These are phyloP conservation scores for Decapterus maruadsi DNA, from an alignment of 2,797 vertebrate genomes.

Conservation along the genomic window DNA sequence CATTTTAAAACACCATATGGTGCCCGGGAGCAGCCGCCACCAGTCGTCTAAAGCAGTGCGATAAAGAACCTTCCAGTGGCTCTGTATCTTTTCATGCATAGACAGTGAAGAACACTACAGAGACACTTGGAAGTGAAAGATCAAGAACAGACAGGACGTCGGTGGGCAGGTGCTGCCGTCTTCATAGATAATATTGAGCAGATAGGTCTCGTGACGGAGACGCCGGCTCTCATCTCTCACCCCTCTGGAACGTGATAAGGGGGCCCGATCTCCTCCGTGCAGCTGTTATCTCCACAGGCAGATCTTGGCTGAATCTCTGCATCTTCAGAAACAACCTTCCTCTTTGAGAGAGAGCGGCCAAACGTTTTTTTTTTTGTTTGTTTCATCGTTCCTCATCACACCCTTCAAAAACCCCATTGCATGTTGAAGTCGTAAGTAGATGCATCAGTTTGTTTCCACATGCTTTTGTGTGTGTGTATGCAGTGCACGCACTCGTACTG, in stretches of 20 bases:
- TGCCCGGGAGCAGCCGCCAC: not conserved
- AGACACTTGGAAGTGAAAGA: slow-evolving; percentile 52
- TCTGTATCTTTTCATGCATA: slow-evolving; percentile 21
- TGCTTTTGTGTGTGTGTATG: not conserved
- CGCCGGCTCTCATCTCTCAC: slow-evolving; percentile 50
- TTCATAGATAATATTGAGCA: slow-evolving; percentile 48
- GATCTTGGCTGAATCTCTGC: slow-evolving; percentile 60
- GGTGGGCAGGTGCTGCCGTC: slow-evolving; percentile 56
- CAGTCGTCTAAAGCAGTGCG: slow-evolving; percentile 4
- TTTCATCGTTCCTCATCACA: slow-evolving; percentile 52
- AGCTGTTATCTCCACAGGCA: slow-evolving; percentile 59
- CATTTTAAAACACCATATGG: slow-evolving; percentile 3
- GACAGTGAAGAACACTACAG: slow-evolving; percentile 3
- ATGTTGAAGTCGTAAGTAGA: slow-evolving; percentile 17
- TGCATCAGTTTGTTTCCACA: not conserved
- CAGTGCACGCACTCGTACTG: not conserved
- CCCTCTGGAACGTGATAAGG: slow-evolving; percentile 66
- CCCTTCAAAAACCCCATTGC: slow-evolving; percentile 53
- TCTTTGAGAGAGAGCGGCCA: slow-evolving; percentile 39
- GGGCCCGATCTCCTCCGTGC: slow-evolving; percentile 46
- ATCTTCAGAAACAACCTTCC: slow-evolving; percentile 55
- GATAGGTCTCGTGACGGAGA: slow-evolving; percentile 50
- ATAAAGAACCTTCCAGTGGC: slow-evolving; percentile 23
- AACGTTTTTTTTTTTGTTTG: slow-evolving; percentile 36
- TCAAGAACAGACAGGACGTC: slow-evolving; percentile 44